Conservation (phyloP, 2,888 invertebrate genomes). For the Coleophora deauratella region DNA sequence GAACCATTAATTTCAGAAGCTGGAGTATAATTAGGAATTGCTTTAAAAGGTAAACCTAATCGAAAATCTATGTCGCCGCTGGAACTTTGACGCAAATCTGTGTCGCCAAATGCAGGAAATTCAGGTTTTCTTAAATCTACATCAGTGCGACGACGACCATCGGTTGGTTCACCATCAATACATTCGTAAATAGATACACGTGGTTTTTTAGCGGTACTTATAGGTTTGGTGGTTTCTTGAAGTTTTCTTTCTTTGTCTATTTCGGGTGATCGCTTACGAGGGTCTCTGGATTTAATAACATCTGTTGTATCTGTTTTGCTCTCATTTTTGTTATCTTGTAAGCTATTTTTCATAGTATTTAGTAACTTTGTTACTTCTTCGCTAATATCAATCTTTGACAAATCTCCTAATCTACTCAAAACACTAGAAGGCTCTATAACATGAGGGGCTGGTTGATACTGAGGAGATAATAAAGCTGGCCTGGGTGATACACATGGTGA, state of each 20-base stretch:
- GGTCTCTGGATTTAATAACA: slow-evolving; percentile 49
- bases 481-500: slow-evolving; percentile 53
- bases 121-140: slow-evolving; percentile 71
- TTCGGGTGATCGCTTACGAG: slow-evolving; percentile 55
- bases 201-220: slow-evolving; percentile 30
- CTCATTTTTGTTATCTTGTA: slow-evolving; percentile 46
- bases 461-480: slow-evolving; percentile 37
- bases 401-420: slow-evolving; percentile 78
- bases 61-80: slow-evolving; percentile 84
- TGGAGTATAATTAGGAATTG: slow-evolving; percentile 86
- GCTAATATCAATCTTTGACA: slow-evolving; percentile 83
- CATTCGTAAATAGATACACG: slow-evolving; percentile 76
- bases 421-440: slow-evolving; percentile 68
- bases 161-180: slow-evolving; percentile 69
- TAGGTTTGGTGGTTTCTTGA: slow-evolving; percentile 23
- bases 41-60: slow-evolving; percentile 83
- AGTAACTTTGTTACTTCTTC: slow-evolving; percentile 81
- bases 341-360: slow-evolving; percentile 74
- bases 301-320: slow-evolving; percentile 31
- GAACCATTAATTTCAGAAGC: slow-evolving; percentile 92
- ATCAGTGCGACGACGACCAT: slow-evolving; percentile 60
- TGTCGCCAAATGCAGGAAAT: slow-evolving; percentile 76
- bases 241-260: slow-evolving; percentile 29
- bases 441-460: slow-evolving; percentile 51
- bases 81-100: slow-evolving; percentile 74